Conservation (phyloP, 1,140 invertebrate species). For the Drosophila ananassae region DNA sequence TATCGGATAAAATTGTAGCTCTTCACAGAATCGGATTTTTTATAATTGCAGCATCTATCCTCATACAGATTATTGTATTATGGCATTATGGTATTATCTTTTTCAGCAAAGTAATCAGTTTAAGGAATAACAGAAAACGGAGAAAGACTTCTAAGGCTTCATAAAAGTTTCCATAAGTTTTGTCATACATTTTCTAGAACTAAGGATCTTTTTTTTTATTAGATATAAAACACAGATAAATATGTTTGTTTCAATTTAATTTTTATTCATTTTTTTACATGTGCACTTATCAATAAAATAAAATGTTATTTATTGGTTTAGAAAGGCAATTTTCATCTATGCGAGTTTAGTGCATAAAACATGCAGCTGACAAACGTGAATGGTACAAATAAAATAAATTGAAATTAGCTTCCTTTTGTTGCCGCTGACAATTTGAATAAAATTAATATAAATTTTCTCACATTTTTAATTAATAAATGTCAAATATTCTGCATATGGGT, state of each 20-base stretch:
- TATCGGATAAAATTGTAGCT: conserved; percentile 8
- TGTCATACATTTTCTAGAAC: too few relatives aligned
- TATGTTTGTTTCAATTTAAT: background rate
- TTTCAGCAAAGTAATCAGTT: background rate
- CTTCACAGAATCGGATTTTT: conserved; percentile 1
- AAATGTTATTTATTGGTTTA: conserved; percentile 34
- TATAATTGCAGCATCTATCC: background rate
- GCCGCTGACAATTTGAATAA: conserved; percentile 80
- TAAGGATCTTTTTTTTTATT: too few relatives aligned
- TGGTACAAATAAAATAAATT: conserved; percentile 72
- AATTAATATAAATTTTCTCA: conserved; percentile 77
- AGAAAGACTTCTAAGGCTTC: background rate
- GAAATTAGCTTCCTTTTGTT: conserved; percentile 80
- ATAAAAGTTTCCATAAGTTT: background rate
- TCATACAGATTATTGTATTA: background rate
- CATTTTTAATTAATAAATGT: conserved; percentile 83
- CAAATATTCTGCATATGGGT: conserved; percentile 62
- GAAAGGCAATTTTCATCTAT: conserved; percentile 64
- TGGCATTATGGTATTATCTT: background rate
- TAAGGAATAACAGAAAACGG: background rate
- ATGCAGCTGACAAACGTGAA: conserved; percentile 54
- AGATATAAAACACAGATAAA: background rate
- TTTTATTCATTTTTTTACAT: background rate
- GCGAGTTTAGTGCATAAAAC: conserved; percentile 13
- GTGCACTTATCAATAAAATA: background rate